Base-by-base conservation (phyloP, 2,113 vertebrate genomes). In the Rana temporaria region DNA sequence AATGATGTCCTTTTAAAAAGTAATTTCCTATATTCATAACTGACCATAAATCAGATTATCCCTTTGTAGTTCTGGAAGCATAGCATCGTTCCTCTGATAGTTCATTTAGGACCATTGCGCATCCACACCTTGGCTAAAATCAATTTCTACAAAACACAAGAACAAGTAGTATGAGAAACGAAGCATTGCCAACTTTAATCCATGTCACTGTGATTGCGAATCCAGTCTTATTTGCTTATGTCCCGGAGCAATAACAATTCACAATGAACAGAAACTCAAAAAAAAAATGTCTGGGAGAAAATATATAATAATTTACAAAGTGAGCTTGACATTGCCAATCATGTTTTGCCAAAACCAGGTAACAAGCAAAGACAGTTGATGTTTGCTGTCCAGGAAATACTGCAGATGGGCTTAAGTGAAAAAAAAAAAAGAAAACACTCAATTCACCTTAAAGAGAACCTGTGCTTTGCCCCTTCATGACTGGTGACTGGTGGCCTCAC, bases 181-280 rank as follows among this genome's bases (percentile, higher is more conserved):
- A 76, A 63, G 73, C 56, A 62, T 42, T 63, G 73, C 34, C 73
- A 76, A 48, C 32, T 57, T 42, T 48, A 76, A 76, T 76, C 57
- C n/a, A 42, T 63, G 57, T 63, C 56, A 62, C 19, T 62, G 55
- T 60, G 14, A 20, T 20, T 11, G 19, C 22, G 2, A 60, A 56
- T 60, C 72, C 72, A 22, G 55, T 74, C 19, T 55, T 59, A 38
- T 74, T 74, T 74, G 17, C n/a, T 24, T 59, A 38, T 34, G 56
- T 34, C 24, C 53, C 2, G 18, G 53, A 30, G 53, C 52, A 32
- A 24, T 72, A 67, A 17, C 30, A 72, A 72, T 6, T 55, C 48
- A 72, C 20, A 17, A 22, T 20, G n/a, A 55, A 72, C 24, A n/a
- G 32, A 38, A 67, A 16, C 32, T 4, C 19, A n/a, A 67, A 66